Percentiles rank a stretch among this genome's conserved stretches.
These are phyloP conservation scores for Eledona agricola DNA, from an alignment of 2,888 invertebrate species.

Conservation along the genomic window DNA sequence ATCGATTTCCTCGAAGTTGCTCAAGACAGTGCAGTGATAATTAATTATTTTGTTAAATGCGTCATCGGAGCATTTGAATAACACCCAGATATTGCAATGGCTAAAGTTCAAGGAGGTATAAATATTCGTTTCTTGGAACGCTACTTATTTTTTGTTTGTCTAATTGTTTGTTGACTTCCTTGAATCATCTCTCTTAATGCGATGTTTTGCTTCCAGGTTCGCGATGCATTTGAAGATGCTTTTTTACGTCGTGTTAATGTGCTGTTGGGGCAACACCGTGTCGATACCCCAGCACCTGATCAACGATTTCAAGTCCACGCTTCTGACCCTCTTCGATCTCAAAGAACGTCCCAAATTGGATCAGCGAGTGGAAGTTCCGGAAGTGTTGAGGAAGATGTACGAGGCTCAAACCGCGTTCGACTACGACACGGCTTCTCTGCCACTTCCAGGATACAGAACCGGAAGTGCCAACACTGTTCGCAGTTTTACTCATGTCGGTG, in stretches of 20 bases:
- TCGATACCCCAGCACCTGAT: conserved; percentile 54
- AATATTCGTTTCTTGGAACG: conserved; percentile 19
- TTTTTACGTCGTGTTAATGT: conserved; percentile 10
- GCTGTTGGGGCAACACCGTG: conserved; percentile 51
- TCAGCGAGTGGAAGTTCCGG: conserved; percentile 73
- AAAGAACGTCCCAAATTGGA: conserved; percentile 65
- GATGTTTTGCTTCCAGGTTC: too few species aligned
- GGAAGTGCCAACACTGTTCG: conserved; percentile 86
- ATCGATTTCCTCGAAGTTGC: too few species aligned
- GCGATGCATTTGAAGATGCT: conserved; percentile 35
- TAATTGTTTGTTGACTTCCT: too few species aligned
- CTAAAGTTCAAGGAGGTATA: conserved; percentile 34
- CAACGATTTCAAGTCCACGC: conserved; percentile 66
- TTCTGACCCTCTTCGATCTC: conserved; percentile 72
- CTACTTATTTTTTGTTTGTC: conserved; percentile 25
- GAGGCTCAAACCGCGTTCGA: conserved; percentile 71
- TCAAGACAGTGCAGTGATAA: conserved; percentile 14
- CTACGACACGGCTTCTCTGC: conserved; percentile 71
- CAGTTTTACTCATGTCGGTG: conserved; percentile 83
- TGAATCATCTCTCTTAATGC: too few species aligned
- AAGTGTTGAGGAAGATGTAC: conserved; percentile 84
- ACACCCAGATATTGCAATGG: conserved; percentile 29
- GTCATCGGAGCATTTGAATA: conserved; percentile 28
- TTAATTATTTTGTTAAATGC: conserved; percentile 28
- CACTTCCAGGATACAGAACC: conserved; percentile 74